phyloP scores from a whole-genome alignment of 2,113 vertebrate species.

The Salvator merianae region DNA sequence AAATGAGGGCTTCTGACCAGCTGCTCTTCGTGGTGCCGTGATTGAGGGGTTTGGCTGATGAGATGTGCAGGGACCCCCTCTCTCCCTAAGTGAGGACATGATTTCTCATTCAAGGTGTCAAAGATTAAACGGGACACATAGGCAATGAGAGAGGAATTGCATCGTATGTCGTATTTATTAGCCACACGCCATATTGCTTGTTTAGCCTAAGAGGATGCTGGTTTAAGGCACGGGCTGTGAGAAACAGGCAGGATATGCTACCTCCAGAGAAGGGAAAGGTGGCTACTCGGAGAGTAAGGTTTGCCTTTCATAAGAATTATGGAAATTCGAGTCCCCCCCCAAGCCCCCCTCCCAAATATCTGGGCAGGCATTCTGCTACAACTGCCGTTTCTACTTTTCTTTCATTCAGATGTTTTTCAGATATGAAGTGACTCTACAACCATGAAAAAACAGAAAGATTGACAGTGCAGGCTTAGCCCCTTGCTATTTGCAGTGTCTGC shows the following conservation, averaged over 20 bases:
- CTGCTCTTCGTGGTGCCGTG: constrained; percentile 61
- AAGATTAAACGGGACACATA: constrained; percentile 48
- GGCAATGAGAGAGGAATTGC: neutral
- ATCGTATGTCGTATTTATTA: constrained; percentile 9
- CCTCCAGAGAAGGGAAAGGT: too few species aligned
- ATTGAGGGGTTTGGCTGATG: constrained; percentile 66
- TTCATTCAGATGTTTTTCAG: too few species aligned
- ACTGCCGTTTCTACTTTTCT: too few species aligned
- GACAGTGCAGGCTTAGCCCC: too few species aligned
- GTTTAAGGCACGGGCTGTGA: neutral
- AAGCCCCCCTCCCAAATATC: too few species aligned
- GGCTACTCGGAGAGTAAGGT: too few species aligned
- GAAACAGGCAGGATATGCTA: neutral
- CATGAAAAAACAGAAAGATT: too few species aligned
- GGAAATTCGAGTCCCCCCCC: too few species aligned
- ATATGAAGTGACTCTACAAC: too few species aligned
- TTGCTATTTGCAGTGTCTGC: too few species aligned
- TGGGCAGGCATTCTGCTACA: too few species aligned
- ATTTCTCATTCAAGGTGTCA: constrained; percentile 28
- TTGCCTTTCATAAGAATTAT: too few species aligned
- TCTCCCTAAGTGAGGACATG: constrained; percentile 3
- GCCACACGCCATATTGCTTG: neutral
- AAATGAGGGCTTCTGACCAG: constrained; percentile 51
- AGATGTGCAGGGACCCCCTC: constrained; percentile 55
- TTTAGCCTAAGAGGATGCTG: neutral